Evolutionary conservation across 1,140 invertebrate genomes (phyloP), one percentile per base, ranked within the genome.

Genomic region (Lucilia sericata): DNA sequence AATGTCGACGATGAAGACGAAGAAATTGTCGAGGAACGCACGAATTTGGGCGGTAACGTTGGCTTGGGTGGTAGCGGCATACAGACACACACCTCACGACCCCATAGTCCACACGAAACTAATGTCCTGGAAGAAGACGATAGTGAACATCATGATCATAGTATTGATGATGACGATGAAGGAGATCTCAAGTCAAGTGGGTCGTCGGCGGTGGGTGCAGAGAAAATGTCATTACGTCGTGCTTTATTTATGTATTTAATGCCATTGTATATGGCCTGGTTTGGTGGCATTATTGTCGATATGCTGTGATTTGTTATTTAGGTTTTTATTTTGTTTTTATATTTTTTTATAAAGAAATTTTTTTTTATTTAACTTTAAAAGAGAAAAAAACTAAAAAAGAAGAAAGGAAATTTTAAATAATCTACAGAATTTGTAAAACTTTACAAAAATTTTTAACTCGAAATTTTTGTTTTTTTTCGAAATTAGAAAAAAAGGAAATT

Each of bases 261-360:
- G 87, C 96, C 96, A 8, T 94, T 96, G 51, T 94, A 96, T 85
- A 94, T 96, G 88, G 94, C 95, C 86, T 97, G 96, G 96, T 95
- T 97, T 90, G 96, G 96, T 82, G 94, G 94, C 85, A 94, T 95
- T 87, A 94, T 96, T 87, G 94, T 94, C 85, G 96, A 96, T 89
- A 94, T 95, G 92, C 95, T 96, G 93, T 96, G 95, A 95, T 94
- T 84, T 74, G 82, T 85, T 85, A 76, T 85, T 85, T 82, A 65
- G 51, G 30, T 82, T 82, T 65, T 82, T 82, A 65, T 82, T 82
- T 55, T 65, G 47, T 82, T 65, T 42, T 65, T 82, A 51, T 82
- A 34, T 60, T 55, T 82, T 49, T 82, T 82, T 82, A 25, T 82
- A 47, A 55, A 82, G 42, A 42, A 42, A 13, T n/a, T 30, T 82